Percentiles rank a stretch among this genome's conserved stretches.
phyloP scores from a whole-genome alignment of 2,888 invertebrate species.

The Resseliella maxima region DNA sequence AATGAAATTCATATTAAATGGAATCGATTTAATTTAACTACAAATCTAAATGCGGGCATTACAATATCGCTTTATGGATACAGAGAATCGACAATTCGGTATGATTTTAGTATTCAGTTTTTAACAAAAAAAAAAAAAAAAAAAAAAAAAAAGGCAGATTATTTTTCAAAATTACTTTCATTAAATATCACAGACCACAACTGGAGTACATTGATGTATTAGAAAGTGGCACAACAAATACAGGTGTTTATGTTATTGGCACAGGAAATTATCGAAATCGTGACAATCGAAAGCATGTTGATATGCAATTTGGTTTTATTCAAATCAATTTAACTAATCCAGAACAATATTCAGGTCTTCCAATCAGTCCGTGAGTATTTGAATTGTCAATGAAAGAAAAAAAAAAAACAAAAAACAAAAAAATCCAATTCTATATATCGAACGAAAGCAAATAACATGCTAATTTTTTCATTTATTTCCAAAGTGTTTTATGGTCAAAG shows the following conservation, averaged over 20 bases:
- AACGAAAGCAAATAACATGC: too few species aligned
- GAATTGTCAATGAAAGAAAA: constrained; percentile 8
- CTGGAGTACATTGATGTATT: constrained; percentile 83
- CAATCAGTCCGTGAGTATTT: constrained; percentile 78
- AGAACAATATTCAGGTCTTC: constrained; percentile 72
- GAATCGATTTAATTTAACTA: constrained; percentile 87
- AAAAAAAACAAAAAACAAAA: too few species aligned
- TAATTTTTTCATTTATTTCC: constrained; percentile 6
- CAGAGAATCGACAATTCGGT: constrained; percentile 80
- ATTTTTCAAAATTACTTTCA: neutral
- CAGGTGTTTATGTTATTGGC: constrained; percentile 78
- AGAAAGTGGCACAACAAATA: constrained; percentile 74
- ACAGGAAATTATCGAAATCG: constrained; percentile 79
- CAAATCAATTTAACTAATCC: constrained; percentile 89
- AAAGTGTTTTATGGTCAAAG: constrained; percentile 84
- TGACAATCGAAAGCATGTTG: constrained; percentile 76
- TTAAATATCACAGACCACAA: constrained; percentile 71
- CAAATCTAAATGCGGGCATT: constrained; percentile 79
- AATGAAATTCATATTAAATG: constrained; percentile 82
- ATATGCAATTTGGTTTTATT: constrained; percentile 87
- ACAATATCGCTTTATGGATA: constrained; percentile 91
- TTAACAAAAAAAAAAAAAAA: neutral
- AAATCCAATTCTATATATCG: too few species aligned
- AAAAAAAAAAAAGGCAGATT: neutral
- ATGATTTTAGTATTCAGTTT: constrained; percentile 61